These are phyloP conservation scores for Trichogramma pretiosum DNA, from an alignment of 1,140 invertebrate genomes.

Conservation along the genomic window DNA sequence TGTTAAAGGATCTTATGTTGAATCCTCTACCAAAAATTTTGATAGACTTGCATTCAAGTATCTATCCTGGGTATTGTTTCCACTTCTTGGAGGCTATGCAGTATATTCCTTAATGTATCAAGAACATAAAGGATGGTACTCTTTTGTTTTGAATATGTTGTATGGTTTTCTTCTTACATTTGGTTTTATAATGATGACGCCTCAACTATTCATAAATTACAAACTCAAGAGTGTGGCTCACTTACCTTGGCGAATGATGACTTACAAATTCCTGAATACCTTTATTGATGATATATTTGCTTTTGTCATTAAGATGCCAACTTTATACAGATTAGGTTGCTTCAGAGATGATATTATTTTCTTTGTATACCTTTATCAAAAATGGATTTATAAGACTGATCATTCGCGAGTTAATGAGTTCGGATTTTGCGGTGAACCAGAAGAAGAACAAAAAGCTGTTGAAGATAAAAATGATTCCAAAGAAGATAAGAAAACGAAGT, in stretches of 20 bases:
- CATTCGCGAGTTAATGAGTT: constrained; percentile 92
- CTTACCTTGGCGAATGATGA: constrained; percentile 98
- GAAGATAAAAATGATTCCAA: constrained; percentile 11
- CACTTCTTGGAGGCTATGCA: constrained; percentile 83
- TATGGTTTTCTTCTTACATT: constrained; percentile 98
- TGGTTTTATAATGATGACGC: constrained; percentile 99
- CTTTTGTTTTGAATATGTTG: constrained; percentile 86
- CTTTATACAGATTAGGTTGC: constrained; percentile 89
- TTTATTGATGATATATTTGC: constrained; percentile 99
- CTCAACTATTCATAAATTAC: constrained; percentile 98
- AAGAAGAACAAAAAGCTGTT: constrained; percentile 21
- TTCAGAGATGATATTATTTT: constrained; percentile 98
- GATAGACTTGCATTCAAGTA: constrained; percentile 94
- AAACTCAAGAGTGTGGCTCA: constrained; percentile 98
- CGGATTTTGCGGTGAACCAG: constrained; percentile 76
- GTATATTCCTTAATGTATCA: constrained; percentile 94
- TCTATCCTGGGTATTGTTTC: constrained; percentile 91
- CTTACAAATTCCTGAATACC: constrained; percentile 99
- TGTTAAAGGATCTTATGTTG: constrained; percentile 94
- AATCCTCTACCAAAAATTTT: constrained; percentile 91
- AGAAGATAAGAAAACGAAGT: constrained; percentile 16
- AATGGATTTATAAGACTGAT: constrained; percentile 97
- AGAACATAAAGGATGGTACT: constrained; percentile 99
- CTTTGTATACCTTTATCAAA: constrained; percentile 96
- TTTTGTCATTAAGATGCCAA: constrained; percentile 99